phyloP scores from a whole-genome alignment of 2,113 vertebrate species.

The Onychostruthus taczanowskii region DNA sequence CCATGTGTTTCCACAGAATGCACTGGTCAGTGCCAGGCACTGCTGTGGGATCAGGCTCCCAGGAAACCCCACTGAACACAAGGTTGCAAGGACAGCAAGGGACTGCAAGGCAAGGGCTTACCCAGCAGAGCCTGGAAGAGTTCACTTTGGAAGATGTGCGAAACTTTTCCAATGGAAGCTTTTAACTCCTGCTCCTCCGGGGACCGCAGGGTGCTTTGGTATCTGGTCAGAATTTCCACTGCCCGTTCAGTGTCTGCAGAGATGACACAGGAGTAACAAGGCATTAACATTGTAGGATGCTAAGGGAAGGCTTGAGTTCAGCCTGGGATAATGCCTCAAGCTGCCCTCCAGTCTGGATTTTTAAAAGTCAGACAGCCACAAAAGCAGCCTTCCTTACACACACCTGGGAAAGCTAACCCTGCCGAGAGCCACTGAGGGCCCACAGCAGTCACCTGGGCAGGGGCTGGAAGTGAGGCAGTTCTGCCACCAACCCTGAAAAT shows the following conservation, averaged over 20 bases:
- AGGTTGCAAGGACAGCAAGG: neutral
- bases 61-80: neutral
- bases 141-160: constrained; percentile 82
- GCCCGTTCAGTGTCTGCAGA: constrained; percentile 83
- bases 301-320: neutral
- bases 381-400: neutral
- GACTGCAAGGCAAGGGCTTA: constrained; percentile 61
- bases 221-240: constrained; percentile 80
- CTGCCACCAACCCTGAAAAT: neutral
- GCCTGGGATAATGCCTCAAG: neutral
- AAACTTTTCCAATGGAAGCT: constrained; percentile 83
- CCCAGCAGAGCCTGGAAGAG: constrained; percentile 87
- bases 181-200: constrained; percentile 83
- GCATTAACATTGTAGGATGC: neutral
- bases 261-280: constrained; percentile 3
- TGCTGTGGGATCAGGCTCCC: rapidly evolving
- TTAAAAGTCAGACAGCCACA: neutral
- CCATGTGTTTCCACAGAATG: neutral
- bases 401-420: neutral
- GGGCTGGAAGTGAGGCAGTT: neutral
- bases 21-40: neutral
- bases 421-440: neutral
- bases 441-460: rapidly evolving
- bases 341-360: neutral
- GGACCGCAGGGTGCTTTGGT: constrained; percentile 80